Evolutionary conservation across 1,140 invertebrate species (phyloP), one percentile per base, ranked within the genome.

Genomic region (Panonychus citri): DNA sequence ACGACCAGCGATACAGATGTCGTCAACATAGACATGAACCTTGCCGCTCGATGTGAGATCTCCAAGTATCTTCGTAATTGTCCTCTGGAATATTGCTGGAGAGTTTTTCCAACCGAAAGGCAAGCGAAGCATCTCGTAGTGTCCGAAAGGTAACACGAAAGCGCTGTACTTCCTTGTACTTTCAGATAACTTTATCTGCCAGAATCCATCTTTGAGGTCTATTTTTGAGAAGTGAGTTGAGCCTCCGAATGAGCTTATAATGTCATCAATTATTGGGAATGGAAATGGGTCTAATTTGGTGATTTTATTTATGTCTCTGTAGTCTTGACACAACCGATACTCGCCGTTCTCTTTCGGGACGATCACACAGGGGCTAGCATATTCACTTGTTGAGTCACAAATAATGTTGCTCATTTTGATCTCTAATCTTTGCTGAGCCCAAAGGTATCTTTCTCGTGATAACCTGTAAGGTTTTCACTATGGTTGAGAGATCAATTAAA

Each of bases 221-320:
- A 55, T 8, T 39, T 19, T 40, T 10, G 34, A 15, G 24, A 55
- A 55, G 5, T n/a, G n/a, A 21, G 10, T 55, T 5, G 7, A 21
- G 13, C 53, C 53, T 13, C 51, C 30, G 15, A 53, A 21, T 27
- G 12, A 17, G 17, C 26, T 53, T 10, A 53, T 53, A 21, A 53
- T 53, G 19, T 53, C 51, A 34, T 53, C 51, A 28, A 53, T 53
- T 28, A 27, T n/a, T 57, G 37, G 55, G 19, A 57, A 13, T 8
- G 25, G 48, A 30, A 50, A 57, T n/a, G 15, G 40, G 37, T 58
- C 46, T 21, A 3, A 4, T 51, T 48, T 12, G 27, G 56, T 59
- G 3, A 50, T 17, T n/a, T 34, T 43, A 27, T 59, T 59, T 13
- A 59, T 15, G 19, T 7, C 15, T 3, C 30, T 19, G 27, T 43